Evolutionary conservation across 2,888 invertebrate species (phyloP).

Genomic region (Apamea sordens): DNA sequence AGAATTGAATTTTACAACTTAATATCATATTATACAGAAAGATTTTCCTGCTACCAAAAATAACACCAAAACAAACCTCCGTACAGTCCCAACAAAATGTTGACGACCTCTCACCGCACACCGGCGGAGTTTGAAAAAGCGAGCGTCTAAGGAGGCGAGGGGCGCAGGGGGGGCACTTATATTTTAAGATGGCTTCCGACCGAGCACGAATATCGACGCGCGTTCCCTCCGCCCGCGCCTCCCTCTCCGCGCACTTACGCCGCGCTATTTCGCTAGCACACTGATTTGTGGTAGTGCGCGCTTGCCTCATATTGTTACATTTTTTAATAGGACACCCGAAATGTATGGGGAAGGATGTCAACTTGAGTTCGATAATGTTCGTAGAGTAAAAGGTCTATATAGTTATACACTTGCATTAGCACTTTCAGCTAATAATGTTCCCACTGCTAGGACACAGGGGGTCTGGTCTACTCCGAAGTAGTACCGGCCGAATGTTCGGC

Average conservation of each 20-base stretch:
- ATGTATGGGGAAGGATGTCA: neutral
- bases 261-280: conserved; percentile 77
- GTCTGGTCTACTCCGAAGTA: too few species aligned
- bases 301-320: conserved; percentile 51
- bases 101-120: conserved; percentile 72
- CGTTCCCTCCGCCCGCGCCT: conserved; percentile 72
- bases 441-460: neutral
- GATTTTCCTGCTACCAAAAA: neutral
- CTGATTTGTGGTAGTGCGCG: conserved; percentile 71
- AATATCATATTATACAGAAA: neutral
- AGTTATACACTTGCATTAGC: neutral
- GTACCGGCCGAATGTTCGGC: too few species aligned
- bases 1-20: neutral
- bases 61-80: neutral
- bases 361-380: neutral
- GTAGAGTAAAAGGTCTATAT: neutral
- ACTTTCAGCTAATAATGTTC: neutral
- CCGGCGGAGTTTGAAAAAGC: conserved; percentile 86
- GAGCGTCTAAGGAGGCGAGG: conserved; percentile 86
- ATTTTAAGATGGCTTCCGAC: conserved; percentile 90
- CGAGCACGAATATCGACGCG: conserved; percentile 89
- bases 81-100: conserved; percentile 74
- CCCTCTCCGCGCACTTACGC: conserved; percentile 72
- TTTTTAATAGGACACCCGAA: conserved; percentile 32
- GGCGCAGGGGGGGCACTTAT: conserved; percentile 80